These are phyloP conservation scores for Rhinatrema bivittatum DNA, from an alignment of 2,797 vertebrate genomes.

Conservation along the genomic window DNA sequence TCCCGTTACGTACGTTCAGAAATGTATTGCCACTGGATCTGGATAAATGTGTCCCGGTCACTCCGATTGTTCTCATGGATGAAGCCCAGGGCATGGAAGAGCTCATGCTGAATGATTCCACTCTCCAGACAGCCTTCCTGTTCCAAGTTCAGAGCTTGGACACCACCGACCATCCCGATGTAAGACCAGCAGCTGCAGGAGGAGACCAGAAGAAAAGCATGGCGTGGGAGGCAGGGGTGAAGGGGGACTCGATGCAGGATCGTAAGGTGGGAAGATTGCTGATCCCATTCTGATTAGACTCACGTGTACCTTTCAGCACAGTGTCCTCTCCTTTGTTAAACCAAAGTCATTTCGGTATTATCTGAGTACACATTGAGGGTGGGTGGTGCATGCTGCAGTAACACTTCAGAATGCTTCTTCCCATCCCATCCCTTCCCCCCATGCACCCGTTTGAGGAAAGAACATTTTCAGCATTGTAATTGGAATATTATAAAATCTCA, in stretches of 20 bases:
- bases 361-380: no score
- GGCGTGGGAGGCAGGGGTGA: background rate
- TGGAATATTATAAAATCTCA: no score
- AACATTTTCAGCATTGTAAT: no score
- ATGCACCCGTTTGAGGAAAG: no score
- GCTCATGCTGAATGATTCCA: constrained; percentile 72
- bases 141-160: constrained; percentile 71
- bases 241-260: background rate
- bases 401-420: no score
- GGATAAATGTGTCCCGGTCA: constrained; percentile 68
- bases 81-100: constrained; percentile 78
- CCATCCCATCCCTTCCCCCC: no score
- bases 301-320: no score
- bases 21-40: constrained; percentile 73
- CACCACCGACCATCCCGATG: constrained; percentile 69
- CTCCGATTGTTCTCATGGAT: constrained; percentile 79
- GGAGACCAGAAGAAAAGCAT: background rate
- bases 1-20: no score
- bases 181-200: constrained; percentile 76
- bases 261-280: background rate
- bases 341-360: no score
- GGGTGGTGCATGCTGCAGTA: no score
- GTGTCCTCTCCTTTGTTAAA: background rate
- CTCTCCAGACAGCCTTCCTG: constrained; percentile 72
- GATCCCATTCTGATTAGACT: no score